phyloP scores from a whole-genome alignment of 2,797 vertebrate species.

The Gymnothorax reevesii region DNA sequence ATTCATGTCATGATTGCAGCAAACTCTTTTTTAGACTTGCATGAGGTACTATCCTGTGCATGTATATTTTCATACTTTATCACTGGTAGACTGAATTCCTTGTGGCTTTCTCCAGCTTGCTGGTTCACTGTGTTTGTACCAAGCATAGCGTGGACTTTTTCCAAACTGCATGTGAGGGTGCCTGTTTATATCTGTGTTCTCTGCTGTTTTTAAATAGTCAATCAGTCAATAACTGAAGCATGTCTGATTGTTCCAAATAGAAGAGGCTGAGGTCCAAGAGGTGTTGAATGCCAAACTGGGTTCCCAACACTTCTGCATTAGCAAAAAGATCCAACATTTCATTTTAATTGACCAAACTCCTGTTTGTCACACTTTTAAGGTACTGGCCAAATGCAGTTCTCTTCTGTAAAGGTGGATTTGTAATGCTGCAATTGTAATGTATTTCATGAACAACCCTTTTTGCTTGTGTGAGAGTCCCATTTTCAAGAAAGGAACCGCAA shows the following conservation, averaged over 20 bases:
- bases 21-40: background rate
- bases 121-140: background rate
- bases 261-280: slow-evolving; percentile 1
- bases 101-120: background rate
- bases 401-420: too few relatives aligned
- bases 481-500: too few relatives aligned
- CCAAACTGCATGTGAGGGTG: background rate
- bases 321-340: background rate
- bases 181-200: background rate
- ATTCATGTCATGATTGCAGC: background rate
- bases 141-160: background rate
- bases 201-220: background rate
- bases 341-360: background rate
- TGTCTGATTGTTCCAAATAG: background rate
- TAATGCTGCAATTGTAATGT: background rate
- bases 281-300: background rate
- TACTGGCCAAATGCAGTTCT: background rate
- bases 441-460: background rate
- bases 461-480: too few relatives aligned
- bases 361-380: background rate
- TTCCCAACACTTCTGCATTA: background rate
- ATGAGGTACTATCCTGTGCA: background rate
- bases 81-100: background rate
- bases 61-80: slow-evolving; percentile 3
- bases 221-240: background rate